phyloP scores from a whole-genome alignment of 2,797 vertebrate genomes.

The Macrochelys suwanniensis region DNA sequence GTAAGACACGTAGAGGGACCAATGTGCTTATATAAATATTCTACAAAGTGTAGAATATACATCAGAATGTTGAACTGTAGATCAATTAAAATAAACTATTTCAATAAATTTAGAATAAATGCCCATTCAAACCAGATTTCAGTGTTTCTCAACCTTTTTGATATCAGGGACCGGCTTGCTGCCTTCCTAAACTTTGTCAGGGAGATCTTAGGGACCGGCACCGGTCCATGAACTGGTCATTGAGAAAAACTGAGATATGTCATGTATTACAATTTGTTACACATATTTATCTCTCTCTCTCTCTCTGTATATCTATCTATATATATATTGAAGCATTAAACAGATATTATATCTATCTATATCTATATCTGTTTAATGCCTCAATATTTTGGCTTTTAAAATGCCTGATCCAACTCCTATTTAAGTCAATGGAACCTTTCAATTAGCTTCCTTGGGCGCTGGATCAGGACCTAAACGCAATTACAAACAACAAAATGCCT shows the following conservation, averaged over 20 bases:
- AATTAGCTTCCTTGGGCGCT: background rate
- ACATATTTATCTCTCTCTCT: too few relatives aligned
- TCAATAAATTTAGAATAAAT: background rate
- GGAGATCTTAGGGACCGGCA: background rate
- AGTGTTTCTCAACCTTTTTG: background rate
- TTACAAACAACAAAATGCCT: background rate
- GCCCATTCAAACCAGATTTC: background rate
- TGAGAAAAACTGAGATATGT: background rate
- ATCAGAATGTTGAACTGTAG: background rate
- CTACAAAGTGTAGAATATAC: background rate
- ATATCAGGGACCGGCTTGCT: background rate
- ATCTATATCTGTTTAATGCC: background rate
- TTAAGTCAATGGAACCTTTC: background rate
- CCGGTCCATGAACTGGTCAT: background rate
- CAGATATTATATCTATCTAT: background rate
- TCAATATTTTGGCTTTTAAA: background rate
- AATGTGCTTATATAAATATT: background rate
- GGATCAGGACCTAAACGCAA: background rate
- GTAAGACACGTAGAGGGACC: background rate
- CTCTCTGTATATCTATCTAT: too few relatives aligned
- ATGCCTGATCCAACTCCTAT: background rate
- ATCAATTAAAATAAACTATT: background rate
- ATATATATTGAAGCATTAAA: background rate
- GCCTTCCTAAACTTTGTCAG: background rate
- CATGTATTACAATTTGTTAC: background rate